Percentiles rank a stretch among this genome's conserved stretches.
Conservation (phyloP, 2,888 invertebrate genomes). For the Encarsia formosa region DNA sequence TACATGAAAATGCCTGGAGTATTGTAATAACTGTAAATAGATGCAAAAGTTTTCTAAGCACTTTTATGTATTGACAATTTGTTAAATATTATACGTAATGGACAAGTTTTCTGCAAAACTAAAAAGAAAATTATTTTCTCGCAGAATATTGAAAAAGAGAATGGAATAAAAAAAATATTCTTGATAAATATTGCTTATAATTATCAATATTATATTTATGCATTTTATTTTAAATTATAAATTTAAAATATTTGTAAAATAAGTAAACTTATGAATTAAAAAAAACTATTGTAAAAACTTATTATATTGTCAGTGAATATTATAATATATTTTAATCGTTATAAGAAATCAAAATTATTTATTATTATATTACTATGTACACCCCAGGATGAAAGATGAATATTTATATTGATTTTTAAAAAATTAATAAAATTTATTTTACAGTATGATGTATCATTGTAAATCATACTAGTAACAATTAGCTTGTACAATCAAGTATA, state of each 20-base stretch:
- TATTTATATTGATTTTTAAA: no score
- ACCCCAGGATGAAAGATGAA: no score
- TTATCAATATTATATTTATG: conserved; percentile 1
- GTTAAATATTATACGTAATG: not conserved
- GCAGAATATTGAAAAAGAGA: not conserved
- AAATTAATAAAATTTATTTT: conserved; percentile 21
- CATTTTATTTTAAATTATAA: conserved; percentile 8
- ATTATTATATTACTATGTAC: no score
- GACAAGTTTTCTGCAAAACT: no score
- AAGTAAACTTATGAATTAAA: not conserved
- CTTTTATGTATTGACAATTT: conserved; percentile 5
- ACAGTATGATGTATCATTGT: conserved; percentile 12
- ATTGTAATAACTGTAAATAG: conserved; percentile 30
- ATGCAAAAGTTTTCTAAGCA: conserved; percentile 14
- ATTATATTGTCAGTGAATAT: conserved; percentile 18
- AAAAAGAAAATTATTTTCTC: no score
- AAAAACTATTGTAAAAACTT: conserved; percentile 20
- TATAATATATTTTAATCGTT: conserved; percentile 17
- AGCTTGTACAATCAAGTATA: conserved; percentile 25
- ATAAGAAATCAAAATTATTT: no score
- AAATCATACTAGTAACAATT: conserved; percentile 17
- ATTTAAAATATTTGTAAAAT: conserved; percentile 13
- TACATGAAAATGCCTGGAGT: conserved; percentile 18
- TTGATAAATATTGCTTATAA: conserved; percentile 10
- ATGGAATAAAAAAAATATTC: conserved; percentile 5